phyloP scores from a whole-genome alignment of 2,888 invertebrate species.

The Cheilosia soror region DNA sequence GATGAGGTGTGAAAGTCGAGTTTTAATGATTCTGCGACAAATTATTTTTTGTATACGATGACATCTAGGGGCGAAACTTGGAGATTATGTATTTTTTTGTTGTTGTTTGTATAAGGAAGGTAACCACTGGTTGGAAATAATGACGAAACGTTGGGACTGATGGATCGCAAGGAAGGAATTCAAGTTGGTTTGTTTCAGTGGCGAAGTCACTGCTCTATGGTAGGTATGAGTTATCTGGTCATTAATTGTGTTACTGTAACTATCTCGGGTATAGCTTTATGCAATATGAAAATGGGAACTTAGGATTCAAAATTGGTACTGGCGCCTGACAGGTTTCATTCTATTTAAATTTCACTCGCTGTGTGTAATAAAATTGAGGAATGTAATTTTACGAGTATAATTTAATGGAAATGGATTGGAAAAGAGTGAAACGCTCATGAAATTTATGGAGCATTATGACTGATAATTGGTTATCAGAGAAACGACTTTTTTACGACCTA shows the following conservation, averaged over 20 bases:
- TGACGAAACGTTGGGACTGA: conserved; percentile 16
- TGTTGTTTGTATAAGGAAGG: not conserved
- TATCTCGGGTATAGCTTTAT: not conserved
- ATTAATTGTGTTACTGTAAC: not conserved
- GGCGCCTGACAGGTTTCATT: no score
- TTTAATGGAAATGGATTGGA: no score
- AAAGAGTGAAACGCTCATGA: no score
- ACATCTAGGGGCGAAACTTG: not conserved
- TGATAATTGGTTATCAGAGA: no score
- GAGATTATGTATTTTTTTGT: not conserved
- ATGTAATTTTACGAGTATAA: no score
- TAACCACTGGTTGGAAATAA: conserved; percentile 4
- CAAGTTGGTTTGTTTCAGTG: not conserved
- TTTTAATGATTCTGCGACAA: conserved; percentile 74
- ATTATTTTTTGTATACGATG: conserved; percentile 38
- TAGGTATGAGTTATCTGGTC: conserved; percentile 42
- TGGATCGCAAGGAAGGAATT: not conserved
- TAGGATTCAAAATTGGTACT: no score
- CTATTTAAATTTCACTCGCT: no score
- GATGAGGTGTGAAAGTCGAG: conserved; percentile 68
- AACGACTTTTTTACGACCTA: no score
- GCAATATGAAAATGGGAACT: not conserved
- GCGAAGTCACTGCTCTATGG: conserved; percentile 40
- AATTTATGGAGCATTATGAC: no score
- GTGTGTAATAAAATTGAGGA: no score